A percentile compares a stretch with the other conserved stretches of the same genome.
Evolutionary conservation across 92 coral and sea anemone species (phyloP).

Genomic region (Anthopleura xanthogrammica): DNA sequence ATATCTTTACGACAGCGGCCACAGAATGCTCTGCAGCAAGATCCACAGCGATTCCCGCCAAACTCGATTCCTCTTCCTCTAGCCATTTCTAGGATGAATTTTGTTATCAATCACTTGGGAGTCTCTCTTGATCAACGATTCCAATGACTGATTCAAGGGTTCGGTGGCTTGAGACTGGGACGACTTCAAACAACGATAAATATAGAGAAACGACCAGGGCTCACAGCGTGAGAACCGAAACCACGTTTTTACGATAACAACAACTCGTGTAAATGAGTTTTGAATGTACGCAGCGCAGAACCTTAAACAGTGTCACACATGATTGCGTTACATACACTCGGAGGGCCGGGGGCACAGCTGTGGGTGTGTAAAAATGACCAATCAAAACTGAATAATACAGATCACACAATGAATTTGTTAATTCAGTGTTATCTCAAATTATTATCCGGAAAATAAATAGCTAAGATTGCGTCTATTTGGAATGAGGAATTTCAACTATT

Average conservation of each 20-base stretch:
- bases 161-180: not conserved
- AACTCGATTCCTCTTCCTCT: conserved; percentile 10
- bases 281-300: not conserved
- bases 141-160: not conserved
- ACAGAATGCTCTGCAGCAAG: conserved; percentile 38
- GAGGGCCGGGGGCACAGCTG: not conserved
- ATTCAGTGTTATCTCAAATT: too few relatives aligned
- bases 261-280: not conserved
- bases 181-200: not conserved
- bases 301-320: not conserved
- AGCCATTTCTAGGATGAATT: not conserved
- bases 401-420: too few relatives aligned
- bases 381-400: not conserved
- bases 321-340: not conserved
- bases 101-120: not conserved
- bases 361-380: not conserved
- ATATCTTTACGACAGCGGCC: conserved; percentile 57
- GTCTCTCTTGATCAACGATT: not conserved
- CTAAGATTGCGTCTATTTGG: too few relatives aligned
- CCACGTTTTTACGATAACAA: not conserved
- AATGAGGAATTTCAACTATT: too few relatives aligned
- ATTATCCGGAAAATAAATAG: too few relatives aligned
- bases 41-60: conserved; percentile 50
- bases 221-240: not conserved
- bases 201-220: not conserved